A percentile compares a stretch with the other conserved stretches of the same genome.
Evolutionary conservation across 2,113 vertebrate genomes (phyloP).

Genomic region (Corythornis madagascariensis): DNA sequence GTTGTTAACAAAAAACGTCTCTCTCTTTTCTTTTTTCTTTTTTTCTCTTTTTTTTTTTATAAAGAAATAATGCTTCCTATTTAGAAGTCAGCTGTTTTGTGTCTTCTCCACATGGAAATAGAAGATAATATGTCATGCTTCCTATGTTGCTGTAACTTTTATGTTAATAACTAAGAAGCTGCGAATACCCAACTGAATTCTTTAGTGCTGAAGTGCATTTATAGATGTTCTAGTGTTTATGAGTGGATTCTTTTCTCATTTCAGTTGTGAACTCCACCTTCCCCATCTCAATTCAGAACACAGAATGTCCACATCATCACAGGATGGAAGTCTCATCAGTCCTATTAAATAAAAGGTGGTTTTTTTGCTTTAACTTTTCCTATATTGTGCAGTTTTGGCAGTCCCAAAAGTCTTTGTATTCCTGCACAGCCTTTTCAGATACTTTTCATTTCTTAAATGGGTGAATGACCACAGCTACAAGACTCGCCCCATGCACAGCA

Average conservation of each 20-base stretch:
- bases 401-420: not conserved
- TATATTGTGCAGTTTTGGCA: not conserved
- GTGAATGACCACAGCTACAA: not conserved
- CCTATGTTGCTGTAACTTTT: not conserved
- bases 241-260: not conserved
- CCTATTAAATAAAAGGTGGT: not conserved
- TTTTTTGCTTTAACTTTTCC: not conserved
- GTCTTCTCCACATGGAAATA: not conserved
- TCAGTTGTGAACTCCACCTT: not conserved
- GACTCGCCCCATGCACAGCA: rapidly evolving
- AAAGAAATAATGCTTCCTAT: not conserved
- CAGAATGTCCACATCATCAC: not conserved
- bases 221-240: not conserved
- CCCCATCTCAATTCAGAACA: rapidly evolving
- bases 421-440: not conserved
- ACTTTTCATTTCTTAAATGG: not conserved
- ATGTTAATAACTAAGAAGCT: not conserved
- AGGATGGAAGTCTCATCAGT: not conserved
- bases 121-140: not conserved
- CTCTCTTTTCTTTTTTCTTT: not conserved
- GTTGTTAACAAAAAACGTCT: not conserved
- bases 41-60: too few species aligned
- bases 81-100: not conserved
- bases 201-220: not conserved
- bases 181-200: not conserved